Percentiles rank a stretch among this genome's conserved stretches.
Evolutionary conservation across 2,888 invertebrate species (phyloP).

Genomic region (Fabriciana adippe): DNA sequence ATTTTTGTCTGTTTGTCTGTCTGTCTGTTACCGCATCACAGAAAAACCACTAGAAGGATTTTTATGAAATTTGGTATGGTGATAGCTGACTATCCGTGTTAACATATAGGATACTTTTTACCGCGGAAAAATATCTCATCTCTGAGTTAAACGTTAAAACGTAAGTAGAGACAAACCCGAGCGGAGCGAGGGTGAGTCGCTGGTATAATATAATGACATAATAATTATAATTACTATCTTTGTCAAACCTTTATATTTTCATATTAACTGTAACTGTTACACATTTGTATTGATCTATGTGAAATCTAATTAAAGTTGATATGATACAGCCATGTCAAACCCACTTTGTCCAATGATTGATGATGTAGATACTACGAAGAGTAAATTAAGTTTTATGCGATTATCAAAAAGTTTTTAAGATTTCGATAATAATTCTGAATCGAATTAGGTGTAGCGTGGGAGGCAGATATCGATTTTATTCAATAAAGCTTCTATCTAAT

Average conservation of each 20-base stretch:
- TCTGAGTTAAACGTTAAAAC: too few relatives aligned
- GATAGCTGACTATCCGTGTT: too few relatives aligned
- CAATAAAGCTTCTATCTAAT: slow-evolving; percentile 68
- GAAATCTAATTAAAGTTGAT: slow-evolving; percentile 30
- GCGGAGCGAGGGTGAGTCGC: too few relatives aligned
- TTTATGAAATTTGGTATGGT: too few relatives aligned
- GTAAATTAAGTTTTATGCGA: slow-evolving; percentile 49
- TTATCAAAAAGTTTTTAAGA: slow-evolving; percentile 42
- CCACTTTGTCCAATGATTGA: slow-evolving; percentile 55
- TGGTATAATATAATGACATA: background rate
- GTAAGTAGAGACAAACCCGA: too few relatives aligned
- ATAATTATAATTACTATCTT: too few relatives aligned
- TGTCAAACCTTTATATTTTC: background rate
- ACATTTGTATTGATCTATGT: background rate
- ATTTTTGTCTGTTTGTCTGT: too few relatives aligned
- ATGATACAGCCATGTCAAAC: slow-evolving; percentile 21
- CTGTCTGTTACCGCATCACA: too few relatives aligned
- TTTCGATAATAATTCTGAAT: slow-evolving; percentile 47
- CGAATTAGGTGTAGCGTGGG: slow-evolving; percentile 54
- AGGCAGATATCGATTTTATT: slow-evolving; percentile 60
- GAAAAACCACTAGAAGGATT: too few relatives aligned
- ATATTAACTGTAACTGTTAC: background rate
- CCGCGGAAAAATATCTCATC: too few relatives aligned
- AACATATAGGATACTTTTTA: too few relatives aligned
- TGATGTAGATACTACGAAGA: slow-evolving; percentile 52